Evolutionary conservation across 2,797 vertebrate genomes (phyloP).

Genomic region (Cyclura pinguis): DNA sequence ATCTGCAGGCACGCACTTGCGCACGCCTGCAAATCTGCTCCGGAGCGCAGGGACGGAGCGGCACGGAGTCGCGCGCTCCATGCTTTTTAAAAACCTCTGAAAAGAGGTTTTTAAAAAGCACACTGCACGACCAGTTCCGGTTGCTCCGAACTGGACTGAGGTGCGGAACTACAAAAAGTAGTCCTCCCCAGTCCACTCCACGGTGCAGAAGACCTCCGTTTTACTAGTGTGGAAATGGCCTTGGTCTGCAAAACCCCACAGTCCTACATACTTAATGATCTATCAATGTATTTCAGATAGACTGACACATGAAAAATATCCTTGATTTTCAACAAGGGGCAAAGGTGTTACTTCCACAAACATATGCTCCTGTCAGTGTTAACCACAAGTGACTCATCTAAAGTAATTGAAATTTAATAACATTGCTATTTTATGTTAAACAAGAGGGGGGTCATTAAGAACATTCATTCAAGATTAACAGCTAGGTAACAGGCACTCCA

Average conservation of each 20-base stretch:
- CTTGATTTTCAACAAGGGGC: slow-evolving; percentile 16
- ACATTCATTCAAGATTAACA: slow-evolving; percentile 58
- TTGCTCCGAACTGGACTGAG: too few species aligned
- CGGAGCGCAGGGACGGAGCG: too few species aligned
- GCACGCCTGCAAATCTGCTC: too few species aligned
- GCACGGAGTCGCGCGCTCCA: too few species aligned
- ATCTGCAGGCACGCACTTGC: too few species aligned
- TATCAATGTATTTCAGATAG: neutral
- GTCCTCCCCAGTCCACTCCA: too few species aligned
- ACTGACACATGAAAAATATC: neutral
- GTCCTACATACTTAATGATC: neutral
- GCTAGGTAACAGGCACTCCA: slow-evolving; percentile 40
- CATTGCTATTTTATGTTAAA: slow-evolving; percentile 39
- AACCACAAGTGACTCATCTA: slow-evolving; percentile 1
- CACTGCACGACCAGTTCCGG: too few species aligned
- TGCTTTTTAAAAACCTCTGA: too few species aligned
- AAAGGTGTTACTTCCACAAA: neutral
- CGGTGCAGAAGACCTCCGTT: too few species aligned
- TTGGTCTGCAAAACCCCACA: neutral
- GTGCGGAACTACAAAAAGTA: too few species aligned
- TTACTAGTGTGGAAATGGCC: too few species aligned
- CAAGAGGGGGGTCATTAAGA: slow-evolving; percentile 42
- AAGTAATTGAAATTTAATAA: slow-evolving; percentile 33
- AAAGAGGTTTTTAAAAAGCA: too few species aligned
- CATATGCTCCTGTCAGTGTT: slow-evolving; percentile 7